phyloP scores from a whole-genome alignment of 2,797 vertebrate species.

The Nothura maculosa region DNA sequence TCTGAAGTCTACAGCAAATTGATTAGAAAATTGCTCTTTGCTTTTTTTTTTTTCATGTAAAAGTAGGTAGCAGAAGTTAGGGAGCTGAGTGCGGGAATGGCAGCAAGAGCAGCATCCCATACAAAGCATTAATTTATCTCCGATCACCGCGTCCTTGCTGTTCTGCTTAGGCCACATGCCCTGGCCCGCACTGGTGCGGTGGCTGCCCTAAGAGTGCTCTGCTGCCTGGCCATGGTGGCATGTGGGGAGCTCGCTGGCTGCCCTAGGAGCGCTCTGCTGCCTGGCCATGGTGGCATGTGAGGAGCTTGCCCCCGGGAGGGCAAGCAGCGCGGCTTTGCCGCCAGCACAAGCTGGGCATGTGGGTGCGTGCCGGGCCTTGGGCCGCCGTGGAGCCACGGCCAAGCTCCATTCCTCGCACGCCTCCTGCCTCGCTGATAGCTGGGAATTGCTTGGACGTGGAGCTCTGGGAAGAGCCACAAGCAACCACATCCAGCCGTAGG shows the following conservation, averaged over 20 bases:
- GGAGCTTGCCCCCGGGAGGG: too few species aligned
- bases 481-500: background rate
- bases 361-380: too few species aligned
- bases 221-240: too few species aligned
- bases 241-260: too few species aligned
- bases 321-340: too few species aligned
- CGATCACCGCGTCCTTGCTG: constrained; percentile 42
- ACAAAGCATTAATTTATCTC: constrained; percentile 33
- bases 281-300: too few species aligned
- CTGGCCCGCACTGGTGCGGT: background rate
- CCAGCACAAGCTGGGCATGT: too few species aligned
- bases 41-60: background rate
- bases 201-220: too few species aligned
- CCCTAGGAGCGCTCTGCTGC: too few species aligned
- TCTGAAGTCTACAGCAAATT: background rate
- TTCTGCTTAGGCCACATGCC: constrained; percentile 38
- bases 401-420: background rate
- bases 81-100: constrained; percentile 7
- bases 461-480: background rate
- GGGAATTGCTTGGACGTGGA: background rate
- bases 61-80: constrained; percentile 11
- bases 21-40: background rate
- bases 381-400: background rate
- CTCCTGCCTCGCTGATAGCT: background rate
- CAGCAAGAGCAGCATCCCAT: constrained; percentile 35